Percentiles rank a stretch among this genome's conserved stretches.
phyloP scores from a whole-genome alignment of 1,140 invertebrate genomes.

The Amyelois transitella region DNA sequence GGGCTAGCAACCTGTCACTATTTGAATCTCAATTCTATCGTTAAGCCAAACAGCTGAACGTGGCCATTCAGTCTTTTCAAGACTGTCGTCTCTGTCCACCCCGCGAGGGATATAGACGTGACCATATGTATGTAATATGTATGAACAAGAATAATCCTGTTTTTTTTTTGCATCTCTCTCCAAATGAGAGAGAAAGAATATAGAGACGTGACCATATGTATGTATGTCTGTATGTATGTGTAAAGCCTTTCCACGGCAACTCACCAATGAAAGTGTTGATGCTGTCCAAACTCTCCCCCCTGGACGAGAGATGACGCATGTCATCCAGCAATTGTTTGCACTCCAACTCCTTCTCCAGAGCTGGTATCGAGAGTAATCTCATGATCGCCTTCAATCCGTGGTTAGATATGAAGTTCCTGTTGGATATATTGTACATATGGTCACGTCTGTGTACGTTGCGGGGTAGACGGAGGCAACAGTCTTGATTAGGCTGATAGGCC shows the following conservation, averaged over 20 bases:
- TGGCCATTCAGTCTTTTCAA: no score
- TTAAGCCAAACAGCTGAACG: no score
- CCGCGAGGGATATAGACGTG: no score
- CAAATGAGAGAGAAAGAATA: neutral
- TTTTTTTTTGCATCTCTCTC: neutral
- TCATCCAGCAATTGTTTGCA: slow-evolving; percentile 32
- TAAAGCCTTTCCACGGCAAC: slow-evolving; percentile 1
- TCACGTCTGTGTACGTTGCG: no score
- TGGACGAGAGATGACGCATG: slow-evolving; percentile 30
- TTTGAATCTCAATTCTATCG: no score
- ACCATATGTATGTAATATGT: no score
- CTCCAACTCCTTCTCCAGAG: slow-evolving; percentile 36
- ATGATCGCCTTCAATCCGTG: slow-evolving; percentile 28
- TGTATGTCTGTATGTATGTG: neutral
- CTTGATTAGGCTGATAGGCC: no score
- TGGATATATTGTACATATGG: no score
- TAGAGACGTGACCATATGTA: neutral
- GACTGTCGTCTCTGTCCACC: no score
- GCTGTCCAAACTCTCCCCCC: slow-evolving; percentile 39
- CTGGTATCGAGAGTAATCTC: slow-evolving; percentile 39
- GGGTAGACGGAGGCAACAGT: no score
- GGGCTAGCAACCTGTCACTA: no score
- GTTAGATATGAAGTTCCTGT: slow-evolving; percentile 53
- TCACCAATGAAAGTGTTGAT: slow-evolving; percentile 57
- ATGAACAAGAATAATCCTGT: neutral